These are phyloP conservation scores for Diacarnus erythraeanus DNA, from an alignment of 37 sponge, comb jelly and placozoan genomes.

Conservation along the genomic window DNA sequence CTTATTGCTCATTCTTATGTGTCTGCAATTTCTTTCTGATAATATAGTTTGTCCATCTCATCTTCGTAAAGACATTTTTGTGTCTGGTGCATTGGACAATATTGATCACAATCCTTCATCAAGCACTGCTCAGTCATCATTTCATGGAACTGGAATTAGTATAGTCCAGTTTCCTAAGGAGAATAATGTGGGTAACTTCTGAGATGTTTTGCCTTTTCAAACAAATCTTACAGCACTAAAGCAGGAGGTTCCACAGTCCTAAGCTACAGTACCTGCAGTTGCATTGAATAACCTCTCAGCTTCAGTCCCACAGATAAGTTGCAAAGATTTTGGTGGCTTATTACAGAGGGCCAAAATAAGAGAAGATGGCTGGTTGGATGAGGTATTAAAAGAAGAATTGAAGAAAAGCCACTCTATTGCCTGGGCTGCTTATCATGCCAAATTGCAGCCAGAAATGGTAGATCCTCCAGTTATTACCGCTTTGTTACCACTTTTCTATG, in stretches of 20 bases:
- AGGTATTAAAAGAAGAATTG: background rate
- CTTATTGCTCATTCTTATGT: background rate
- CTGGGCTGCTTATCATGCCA: conserved; percentile 2
- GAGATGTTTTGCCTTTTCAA: too few species aligned
- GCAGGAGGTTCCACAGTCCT: background rate
- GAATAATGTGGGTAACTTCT: background rate
- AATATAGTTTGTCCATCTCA: background rate
- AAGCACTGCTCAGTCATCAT: background rate
- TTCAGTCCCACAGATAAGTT: background rate
- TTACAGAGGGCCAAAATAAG: background rate
- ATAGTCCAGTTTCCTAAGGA: background rate
- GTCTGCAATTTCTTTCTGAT: background rate
- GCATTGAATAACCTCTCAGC: background rate
- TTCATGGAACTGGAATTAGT: background rate
- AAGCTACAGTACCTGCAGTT: background rate
- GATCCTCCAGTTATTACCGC: conserved; percentile 3
- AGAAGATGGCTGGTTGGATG: background rate
- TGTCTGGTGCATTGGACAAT: conserved; percentile 5
- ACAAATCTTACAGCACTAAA: background rate
- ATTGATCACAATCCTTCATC: background rate
- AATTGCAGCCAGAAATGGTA: background rate
- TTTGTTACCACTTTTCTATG: background rate
- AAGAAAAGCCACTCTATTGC: background rate
- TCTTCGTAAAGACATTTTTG: background rate
- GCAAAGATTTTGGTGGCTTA: background rate